Percentiles rank a stretch among this genome's conserved stretches.
phyloP scores from a whole-genome alignment of 2,113 vertebrate species.

The Formicarius rufipectus region DNA sequence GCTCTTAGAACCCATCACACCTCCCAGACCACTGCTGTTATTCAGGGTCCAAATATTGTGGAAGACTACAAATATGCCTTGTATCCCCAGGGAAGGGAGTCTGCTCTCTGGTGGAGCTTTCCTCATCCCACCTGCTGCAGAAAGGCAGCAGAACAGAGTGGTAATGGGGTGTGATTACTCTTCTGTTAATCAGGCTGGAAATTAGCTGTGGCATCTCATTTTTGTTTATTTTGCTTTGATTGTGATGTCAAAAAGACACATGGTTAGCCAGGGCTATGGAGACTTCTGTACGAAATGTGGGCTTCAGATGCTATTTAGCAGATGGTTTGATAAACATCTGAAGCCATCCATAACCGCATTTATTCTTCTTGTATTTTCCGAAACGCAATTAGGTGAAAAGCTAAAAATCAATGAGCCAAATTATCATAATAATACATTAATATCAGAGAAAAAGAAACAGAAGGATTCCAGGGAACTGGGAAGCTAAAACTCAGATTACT shows the following conservation, averaged over 20 bases:
- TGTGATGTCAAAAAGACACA: background rate
- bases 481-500: slow-evolving; percentile 61
- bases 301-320: slow-evolving; percentile 5
- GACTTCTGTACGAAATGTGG: background rate
- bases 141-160: background rate
- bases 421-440: background rate
- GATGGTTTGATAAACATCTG: background rate
- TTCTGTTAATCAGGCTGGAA: background rate
- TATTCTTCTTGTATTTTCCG: background rate
- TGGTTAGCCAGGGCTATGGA: background rate
- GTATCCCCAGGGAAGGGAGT: background rate
- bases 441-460: slow-evolving; percentile 6
- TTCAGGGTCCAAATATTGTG: no score
- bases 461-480: background rate
- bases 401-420: background rate
- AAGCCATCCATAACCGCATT: background rate
- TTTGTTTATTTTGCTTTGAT: slow-evolving; percentile 24
- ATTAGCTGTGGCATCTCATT: background rate
- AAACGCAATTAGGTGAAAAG: background rate
- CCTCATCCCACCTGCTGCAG: background rate
- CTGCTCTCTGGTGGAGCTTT: background rate
- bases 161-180: background rate
- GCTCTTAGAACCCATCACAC: accelerated
- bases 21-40: accelerated
- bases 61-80: background rate